Conservation (phyloP, 2,113 vertebrate species). For the Osmerus mordax region DNA sequence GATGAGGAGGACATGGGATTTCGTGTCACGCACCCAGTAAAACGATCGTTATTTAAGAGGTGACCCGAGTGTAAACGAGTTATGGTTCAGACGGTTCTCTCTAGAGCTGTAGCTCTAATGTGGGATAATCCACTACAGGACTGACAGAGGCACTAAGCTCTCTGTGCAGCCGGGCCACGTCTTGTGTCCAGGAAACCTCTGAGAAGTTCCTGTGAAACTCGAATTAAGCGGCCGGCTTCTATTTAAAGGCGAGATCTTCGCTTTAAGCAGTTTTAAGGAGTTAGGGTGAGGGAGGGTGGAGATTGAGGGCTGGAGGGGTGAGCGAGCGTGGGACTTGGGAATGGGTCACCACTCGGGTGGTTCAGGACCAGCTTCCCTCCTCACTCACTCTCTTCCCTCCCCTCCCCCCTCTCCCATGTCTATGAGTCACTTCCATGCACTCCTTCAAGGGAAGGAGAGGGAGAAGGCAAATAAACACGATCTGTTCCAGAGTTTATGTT, state of each 20-base stretch:
- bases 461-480: slow-evolving; percentile 73
- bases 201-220: background rate
- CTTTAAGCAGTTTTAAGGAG: no score
- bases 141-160: slow-evolving; percentile 7
- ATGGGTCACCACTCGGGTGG: no score
- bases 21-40: slow-evolving; percentile 13
- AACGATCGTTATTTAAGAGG: slow-evolving; percentile 1
- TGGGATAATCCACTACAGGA: slow-evolving; percentile 21
- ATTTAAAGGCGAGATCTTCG: no score
- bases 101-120: slow-evolving; percentile 16
- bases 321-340: no score
- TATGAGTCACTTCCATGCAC: slow-evolving; percentile 68
- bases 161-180: background rate
- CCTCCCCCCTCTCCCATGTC: slow-evolving; percentile 36
- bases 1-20: background rate
- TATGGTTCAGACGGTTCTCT: background rate
- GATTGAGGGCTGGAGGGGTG: no score
- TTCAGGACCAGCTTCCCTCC: slow-evolving; percentile 33
- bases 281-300: no score
- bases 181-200: background rate
- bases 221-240: no score
- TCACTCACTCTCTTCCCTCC: slow-evolving; percentile 32
- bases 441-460: slow-evolving; percentile 59
- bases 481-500: slow-evolving; percentile 69
- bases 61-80: slow-evolving; percentile 6